Evolutionary conservation across 2,797 vertebrate species (phyloP), one percentile per base, ranked within the genome.

Genomic region (Bucorvus abyssinicus): DNA sequence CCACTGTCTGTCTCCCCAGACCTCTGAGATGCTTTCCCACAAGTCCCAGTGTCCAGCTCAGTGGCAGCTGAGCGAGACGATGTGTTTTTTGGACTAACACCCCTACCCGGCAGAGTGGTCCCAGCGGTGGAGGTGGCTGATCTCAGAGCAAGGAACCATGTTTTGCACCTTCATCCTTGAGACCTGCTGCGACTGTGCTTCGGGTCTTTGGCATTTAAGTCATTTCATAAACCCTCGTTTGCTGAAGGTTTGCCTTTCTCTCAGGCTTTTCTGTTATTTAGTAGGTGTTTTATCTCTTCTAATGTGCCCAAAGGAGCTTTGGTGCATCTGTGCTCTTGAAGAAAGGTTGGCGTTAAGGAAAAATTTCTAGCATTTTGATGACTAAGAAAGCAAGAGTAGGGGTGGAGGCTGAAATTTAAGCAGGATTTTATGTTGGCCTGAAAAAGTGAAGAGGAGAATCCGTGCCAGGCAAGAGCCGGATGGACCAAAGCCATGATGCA

Each of bases 201-300:
- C 81, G 57, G 70, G 36, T 9, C 89, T 77, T 74, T 56, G 92
- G 77, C 84, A 84, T 95, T 95, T 90, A 9, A 87, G 40, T 64
- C 12, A 8, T 60, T 70, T 65, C 53, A 1, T 29, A 80, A 83
- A 83, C 77, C 70, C 78, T 56, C 42, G 1, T 87, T 93, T 89
- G 71, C 32, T 16, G 67, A n/a, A 65, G 61, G 52, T 89, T 89
- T 91, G 75, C 89, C 57, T 94, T 87, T 70, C 90, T 93, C 92
- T 69, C 60, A 52, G 88, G 93, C 42, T 82, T 94, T 57, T 50
- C 56, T 94, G 92, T 83, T 92, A 77, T 95, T 95, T 90, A 86
- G 60, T 36, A 89, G 84, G 84, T 94, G 79, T 84, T 96, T 94
- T 81, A 76, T 95, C 93, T 95, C 78, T 81, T n/a, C 60, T 57